A percentile compares a stretch with the other conserved stretches of the same genome.
phyloP scores from a whole-genome alignment of 2,113 vertebrate species.

The Mesocricetus auratus region DNA sequence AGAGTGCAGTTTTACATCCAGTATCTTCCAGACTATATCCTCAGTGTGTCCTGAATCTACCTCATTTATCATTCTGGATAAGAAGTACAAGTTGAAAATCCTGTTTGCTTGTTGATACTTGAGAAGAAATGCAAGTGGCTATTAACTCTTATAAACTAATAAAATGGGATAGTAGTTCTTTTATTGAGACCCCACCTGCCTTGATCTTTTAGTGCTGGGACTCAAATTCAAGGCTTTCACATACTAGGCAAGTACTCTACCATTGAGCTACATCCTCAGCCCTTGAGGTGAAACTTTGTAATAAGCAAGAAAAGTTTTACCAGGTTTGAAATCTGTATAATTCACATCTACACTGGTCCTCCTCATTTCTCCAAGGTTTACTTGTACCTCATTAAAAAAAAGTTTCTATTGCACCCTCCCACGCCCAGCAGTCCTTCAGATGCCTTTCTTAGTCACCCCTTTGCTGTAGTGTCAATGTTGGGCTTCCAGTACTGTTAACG shows the following conservation, averaged over 20 bases:
- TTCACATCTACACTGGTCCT: neutral
- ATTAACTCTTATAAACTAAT: conserved; percentile 32
- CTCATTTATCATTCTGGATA: neutral
- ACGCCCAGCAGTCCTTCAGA: neutral
- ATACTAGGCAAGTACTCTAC: neutral
- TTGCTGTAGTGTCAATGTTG: neutral
- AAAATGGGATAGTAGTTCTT: conserved; percentile 19
- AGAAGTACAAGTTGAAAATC: conserved; percentile 13
- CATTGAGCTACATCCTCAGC: neutral
- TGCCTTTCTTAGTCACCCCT: neutral
- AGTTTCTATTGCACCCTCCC: neutral
- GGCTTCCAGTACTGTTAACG: neutral
- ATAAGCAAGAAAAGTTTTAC: neutral
- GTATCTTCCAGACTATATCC: conserved; percentile 11
- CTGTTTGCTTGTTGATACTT: conserved; percentile 38
- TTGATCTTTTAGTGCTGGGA: neutral
- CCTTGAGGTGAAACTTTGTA: neutral
- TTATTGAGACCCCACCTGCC: neutral
- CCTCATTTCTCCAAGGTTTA: neutral
- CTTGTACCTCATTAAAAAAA: neutral
- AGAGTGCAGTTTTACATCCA: conserved; percentile 30
- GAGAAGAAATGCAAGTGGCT: conserved; percentile 49
- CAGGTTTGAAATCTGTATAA: neutral
- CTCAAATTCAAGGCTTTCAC: neutral
- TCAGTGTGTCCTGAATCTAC: neutral